Conservation (phyloP, 1,140 invertebrate species). For the Drosophila takahashii region DNA sequence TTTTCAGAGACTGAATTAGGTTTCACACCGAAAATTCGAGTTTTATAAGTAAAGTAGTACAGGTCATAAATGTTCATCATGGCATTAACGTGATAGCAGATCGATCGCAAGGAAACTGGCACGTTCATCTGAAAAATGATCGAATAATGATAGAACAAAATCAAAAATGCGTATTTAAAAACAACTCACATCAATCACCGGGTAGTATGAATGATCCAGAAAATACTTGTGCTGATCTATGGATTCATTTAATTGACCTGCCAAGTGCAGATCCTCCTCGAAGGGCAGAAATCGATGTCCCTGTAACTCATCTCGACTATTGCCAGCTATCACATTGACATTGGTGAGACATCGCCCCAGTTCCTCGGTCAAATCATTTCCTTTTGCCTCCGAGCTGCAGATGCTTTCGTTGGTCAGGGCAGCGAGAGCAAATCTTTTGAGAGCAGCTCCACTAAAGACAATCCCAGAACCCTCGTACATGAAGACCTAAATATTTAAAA, state of each 20-base stretch:
- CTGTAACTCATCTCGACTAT: slow-evolving; percentile 56
- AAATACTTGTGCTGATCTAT: slow-evolving; percentile 40
- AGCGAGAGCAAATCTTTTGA: slow-evolving; percentile 32
- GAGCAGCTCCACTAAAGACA: slow-evolving; percentile 55
- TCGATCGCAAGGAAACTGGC: slow-evolving; percentile 32
- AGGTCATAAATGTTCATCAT: slow-evolving; percentile 31
- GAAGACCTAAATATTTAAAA: slow-evolving; percentile 24
- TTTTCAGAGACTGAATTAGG: background rate
- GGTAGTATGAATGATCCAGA: slow-evolving; percentile 42
- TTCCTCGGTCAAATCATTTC: slow-evolving; percentile 26
- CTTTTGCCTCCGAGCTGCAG: slow-evolving; percentile 22
- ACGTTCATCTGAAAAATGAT: slow-evolving; percentile 20
- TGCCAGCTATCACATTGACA: slow-evolving; percentile 55
- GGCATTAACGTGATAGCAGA: slow-evolving; percentile 31
- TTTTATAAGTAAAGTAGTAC: slow-evolving; percentile 52
- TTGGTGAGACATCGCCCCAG: slow-evolving; percentile 58
- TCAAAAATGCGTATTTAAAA: background rate
- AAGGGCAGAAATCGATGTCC: slow-evolving; percentile 67
- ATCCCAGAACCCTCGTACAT: slow-evolving; percentile 42
- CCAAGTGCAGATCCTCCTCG: slow-evolving; percentile 24
- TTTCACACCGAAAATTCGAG: slow-evolving; percentile 51
- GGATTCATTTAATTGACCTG: slow-evolving; percentile 23
- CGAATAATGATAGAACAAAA: background rate
- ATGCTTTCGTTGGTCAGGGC: slow-evolving; percentile 52
- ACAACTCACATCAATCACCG: slow-evolving; percentile 44